A percentile compares a stretch with the other conserved stretches of the same genome.
Evolutionary conservation across 2,113 vertebrate species (phyloP).

Genomic region (Lycocorax pyrrhopterus): DNA sequence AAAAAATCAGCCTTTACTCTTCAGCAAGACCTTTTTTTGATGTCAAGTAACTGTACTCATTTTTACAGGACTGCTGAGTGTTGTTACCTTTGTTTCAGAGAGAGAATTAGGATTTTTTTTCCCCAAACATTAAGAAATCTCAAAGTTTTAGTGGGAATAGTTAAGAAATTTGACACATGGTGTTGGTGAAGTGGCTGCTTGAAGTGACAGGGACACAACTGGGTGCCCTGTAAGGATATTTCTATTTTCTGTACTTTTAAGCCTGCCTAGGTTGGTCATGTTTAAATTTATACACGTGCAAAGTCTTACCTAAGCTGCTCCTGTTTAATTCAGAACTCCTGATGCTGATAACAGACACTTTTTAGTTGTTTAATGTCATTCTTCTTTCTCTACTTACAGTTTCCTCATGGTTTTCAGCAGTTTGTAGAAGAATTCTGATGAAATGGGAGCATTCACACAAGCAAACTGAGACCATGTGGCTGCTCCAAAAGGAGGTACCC

Average conservation of each 20-base stretch:
- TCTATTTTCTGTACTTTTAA: neutral
- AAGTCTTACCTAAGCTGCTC: neutral
- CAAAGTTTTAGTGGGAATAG: neutral
- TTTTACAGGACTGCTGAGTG: neutral
- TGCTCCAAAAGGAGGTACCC: neutral
- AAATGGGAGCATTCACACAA: neutral
- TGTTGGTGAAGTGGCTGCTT: neutral
- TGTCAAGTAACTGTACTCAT: neutral
- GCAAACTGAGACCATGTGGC: neutral
- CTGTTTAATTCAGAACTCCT: neutral
- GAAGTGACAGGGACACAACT: too few species aligned
- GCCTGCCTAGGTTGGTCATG: neutral
- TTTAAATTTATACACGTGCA: fast-evolving
- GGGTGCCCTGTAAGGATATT: neutral
- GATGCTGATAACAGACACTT: neutral
- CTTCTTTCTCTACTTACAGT: neutral
- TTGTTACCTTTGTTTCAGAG: neutral
- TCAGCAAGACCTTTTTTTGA: neutral
- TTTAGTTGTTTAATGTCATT: neutral
- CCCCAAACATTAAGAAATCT: neutral
- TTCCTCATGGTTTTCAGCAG: neutral
- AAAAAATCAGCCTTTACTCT: neutral
- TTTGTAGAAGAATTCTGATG: neutral
- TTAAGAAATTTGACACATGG: neutral
- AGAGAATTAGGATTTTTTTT: neutral